phyloP scores from a whole-genome alignment of 2,113 vertebrate species.

The Bostrychus sinensis region DNA sequence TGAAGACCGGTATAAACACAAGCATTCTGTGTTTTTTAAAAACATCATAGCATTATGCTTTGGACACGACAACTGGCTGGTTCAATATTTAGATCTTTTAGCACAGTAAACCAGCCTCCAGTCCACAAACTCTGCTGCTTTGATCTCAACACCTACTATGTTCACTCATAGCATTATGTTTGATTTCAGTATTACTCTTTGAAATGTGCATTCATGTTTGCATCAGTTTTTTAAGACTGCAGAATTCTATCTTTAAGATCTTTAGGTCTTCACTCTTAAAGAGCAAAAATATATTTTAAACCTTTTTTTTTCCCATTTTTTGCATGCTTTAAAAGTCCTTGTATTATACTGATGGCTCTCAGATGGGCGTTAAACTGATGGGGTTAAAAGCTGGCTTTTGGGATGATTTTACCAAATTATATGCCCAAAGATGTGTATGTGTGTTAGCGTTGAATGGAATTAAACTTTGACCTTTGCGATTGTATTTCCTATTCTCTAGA shows the following conservation, averaged over 20 bases:
- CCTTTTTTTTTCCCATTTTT: constrained; percentile 62
- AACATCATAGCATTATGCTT: constrained; percentile 7
- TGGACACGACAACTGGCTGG: constrained; percentile 16
- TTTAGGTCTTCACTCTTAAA: constrained; percentile 89
- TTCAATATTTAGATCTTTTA: constrained; percentile 27
- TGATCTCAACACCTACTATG: constrained; percentile 35
- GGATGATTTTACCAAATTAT: constrained; percentile 64
- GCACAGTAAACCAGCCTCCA: constrained; percentile 39
- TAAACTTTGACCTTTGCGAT: constrained; percentile 81
- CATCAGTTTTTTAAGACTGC: constrained; percentile 60
- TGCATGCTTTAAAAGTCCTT: constrained; percentile 79
- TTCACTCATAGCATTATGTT: constrained; percentile 41
- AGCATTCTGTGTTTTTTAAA: constrained; percentile 27
- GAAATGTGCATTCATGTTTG: constrained; percentile 76
- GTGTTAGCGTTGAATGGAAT: constrained; percentile 73
- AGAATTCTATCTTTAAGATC: constrained; percentile 81
- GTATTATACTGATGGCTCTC: constrained; percentile 65
- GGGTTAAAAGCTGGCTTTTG: constrained; percentile 54
- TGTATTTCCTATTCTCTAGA: constrained; percentile 77
- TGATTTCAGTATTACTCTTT: constrained; percentile 73
- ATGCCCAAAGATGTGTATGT: constrained; percentile 75
- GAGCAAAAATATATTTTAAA: constrained; percentile 81
- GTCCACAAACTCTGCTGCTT: constrained; percentile 55
- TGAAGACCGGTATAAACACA: constrained; percentile 12
- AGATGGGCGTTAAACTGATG: constrained; percentile 65